Percentiles rank a stretch among this genome's conserved stretches.
phyloP scores from a whole-genome alignment of 2,888 invertebrate genomes.

The Temnothorax rugatulus region DNA sequence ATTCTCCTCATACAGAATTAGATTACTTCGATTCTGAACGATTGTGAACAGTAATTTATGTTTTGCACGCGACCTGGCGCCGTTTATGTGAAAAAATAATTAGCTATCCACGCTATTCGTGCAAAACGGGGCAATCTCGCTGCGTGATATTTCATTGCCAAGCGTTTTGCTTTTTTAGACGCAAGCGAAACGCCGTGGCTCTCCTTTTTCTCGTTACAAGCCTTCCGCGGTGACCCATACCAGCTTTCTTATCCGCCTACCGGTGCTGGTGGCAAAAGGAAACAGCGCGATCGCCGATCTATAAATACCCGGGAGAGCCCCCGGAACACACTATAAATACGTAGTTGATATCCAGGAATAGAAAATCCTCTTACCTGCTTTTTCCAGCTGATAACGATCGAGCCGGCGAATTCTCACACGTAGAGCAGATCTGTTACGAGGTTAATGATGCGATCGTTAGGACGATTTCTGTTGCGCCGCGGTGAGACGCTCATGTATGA shows the following conservation, averaged over 20 bases:
- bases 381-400: conserved; percentile 63
- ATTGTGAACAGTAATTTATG: neutral
- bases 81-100: neutral
- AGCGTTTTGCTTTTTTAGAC: conserved; percentile 53
- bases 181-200: conserved; percentile 48
- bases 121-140: conserved; percentile 2
- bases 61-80: no score
- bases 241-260: conserved; percentile 76
- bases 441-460: conserved; percentile 56
- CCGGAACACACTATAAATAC: conserved; percentile 82
- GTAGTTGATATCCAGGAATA: conserved; percentile 79
- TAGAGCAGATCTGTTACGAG: conserved; percentile 62
- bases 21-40: neutral
- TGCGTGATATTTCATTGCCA: conserved; percentile 54
- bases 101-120: neutral
- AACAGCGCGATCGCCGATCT: conserved; percentile 66
- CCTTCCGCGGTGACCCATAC: conserved; percentile 64
- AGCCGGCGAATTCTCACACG: conserved; percentile 46
- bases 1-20: no score
- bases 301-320: conserved; percentile 69
- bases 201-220: conserved; percentile 64
- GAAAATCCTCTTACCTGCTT: conserved; percentile 79
- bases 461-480: conserved; percentile 48
- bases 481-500: neutral
- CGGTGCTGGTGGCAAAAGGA: conserved; percentile 68